Percentiles rank a stretch among this genome's conserved stretches.
These are phyloP conservation scores for Rhinoraja longicauda DNA, from an alignment of 2,797 vertebrate species.

Conservation along the genomic window DNA sequence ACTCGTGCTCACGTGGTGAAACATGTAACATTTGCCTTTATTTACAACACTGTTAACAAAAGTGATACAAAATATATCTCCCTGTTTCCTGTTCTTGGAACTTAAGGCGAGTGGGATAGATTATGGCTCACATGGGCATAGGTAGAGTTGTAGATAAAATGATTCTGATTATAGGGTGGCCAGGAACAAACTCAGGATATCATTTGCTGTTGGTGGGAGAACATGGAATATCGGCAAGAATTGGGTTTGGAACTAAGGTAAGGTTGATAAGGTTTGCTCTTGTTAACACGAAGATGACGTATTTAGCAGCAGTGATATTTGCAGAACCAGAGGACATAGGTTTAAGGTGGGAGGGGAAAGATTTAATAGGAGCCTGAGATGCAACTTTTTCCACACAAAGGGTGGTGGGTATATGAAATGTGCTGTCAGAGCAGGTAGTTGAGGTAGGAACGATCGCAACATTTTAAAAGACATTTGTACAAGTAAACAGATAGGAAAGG, in stretches of 20 bases:
- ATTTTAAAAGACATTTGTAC: no score
- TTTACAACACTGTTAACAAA: not conserved
- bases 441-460: no score
- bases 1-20: not conserved
- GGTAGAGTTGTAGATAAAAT: not conserved
- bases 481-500: no score
- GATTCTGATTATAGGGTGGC: not conserved
- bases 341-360: no score
- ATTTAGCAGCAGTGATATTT: not conserved
- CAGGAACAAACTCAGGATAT: no score
- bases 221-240: not conserved
- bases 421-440: no score
- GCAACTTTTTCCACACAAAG: no score
- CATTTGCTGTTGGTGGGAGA: no score
- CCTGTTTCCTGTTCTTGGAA: not conserved
- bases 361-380: no score
- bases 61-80: not conserved
- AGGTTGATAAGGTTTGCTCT: not conserved
- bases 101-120: not conserved
- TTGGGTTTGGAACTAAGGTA: not conserved
- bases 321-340: not conserved
- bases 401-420: no score
- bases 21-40: not conserved
- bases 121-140: not conserved
- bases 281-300: not conserved